Base-by-base conservation (phyloP, 2,888 invertebrate species). In the Hecatera dysodea region DNA sequence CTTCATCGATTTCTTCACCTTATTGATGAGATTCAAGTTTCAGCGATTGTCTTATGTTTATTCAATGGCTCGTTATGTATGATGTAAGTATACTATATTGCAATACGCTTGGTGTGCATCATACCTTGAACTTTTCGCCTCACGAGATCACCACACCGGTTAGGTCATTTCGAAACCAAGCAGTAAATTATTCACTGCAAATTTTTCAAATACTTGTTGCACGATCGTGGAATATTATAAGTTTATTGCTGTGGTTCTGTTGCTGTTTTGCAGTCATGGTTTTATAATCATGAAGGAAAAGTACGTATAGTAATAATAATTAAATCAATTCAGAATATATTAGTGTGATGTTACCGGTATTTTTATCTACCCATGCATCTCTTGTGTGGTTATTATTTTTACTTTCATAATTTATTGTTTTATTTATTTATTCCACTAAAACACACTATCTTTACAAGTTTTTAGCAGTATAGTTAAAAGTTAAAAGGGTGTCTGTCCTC, bases 121-220 rank as follows among this genome's bases (percentile, higher is more conserved):
- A 71, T 73, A 85, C 93, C 93, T 93, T 93, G 93, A 93, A 91
- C 93, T 93, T 93, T 92, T 89, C 83, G 83, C 85, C 86, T 86
- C 82, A 77, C 74, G 84, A 85, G 81, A 87, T 77, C 81, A 79
- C 83, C 77, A 68, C 75, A 80, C 75, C 67, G 70, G 81, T 87
- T 87, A 84, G 86, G 81, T 87, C 86, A 85, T 90, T 87, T 86
- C 81, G 85, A 87, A 89, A 90, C 84, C 59, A 69, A 52, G 79
- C 72, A 76, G 55, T 67, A 71, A 85, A 79, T 81, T 68, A 83
- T 80, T 80, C 77, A 72, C 46, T 68, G 71, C 66, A 65, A 67
- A 69, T 73, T 73, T 76, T 64, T 62, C 39, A 44, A 61, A 71
- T 80, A 83, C 78, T 74, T 72, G 75, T 75, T 77, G 73, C 73